phyloP scores from a whole-genome alignment of 1,140 invertebrate genomes.

The Trissolcus basalis region DNA sequence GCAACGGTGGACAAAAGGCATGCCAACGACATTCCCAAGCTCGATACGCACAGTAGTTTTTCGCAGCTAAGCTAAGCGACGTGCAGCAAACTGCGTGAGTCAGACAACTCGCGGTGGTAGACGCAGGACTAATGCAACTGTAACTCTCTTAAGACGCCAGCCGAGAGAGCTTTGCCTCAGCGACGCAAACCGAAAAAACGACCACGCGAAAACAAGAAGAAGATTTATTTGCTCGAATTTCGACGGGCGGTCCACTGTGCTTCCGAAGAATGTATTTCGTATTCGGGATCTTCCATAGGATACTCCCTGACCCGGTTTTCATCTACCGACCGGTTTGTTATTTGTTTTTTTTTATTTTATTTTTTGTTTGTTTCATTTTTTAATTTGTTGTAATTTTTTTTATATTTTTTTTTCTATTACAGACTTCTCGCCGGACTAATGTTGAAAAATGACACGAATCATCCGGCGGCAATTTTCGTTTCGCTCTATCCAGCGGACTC shows the following conservation, averaged over 20 bases:
- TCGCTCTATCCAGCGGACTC: too few relatives aligned
- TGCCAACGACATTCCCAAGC: slow-evolving; percentile 70
- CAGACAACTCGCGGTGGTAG: slow-evolving; percentile 55
- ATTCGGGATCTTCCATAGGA: slow-evolving; percentile 71
- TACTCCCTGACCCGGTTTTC: slow-evolving; percentile 58
- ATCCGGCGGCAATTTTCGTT: too few relatives aligned
- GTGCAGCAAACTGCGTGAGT: slow-evolving; percentile 60
- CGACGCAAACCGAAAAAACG: slow-evolving; percentile 40
- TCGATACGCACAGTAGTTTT: slow-evolving; percentile 66
- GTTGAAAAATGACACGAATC: too few relatives aligned
- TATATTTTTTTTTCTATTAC: too few relatives aligned
- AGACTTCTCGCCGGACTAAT: too few relatives aligned
- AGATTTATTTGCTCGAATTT: slow-evolving; percentile 75
- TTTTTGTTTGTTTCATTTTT: slow-evolving; percentile 27
- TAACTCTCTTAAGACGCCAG: slow-evolving; percentile 23
- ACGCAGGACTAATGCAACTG: slow-evolving; percentile 46
- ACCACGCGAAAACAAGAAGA: slow-evolving; percentile 46
- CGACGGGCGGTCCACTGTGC: slow-evolving; percentile 64
- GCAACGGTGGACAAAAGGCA: slow-evolving; percentile 58
- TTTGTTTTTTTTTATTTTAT: slow-evolving; percentile 28
- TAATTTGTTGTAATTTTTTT: too few relatives aligned
- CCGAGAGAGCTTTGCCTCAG: slow-evolving; percentile 19
- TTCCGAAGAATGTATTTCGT: slow-evolving; percentile 73
- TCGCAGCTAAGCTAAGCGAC: slow-evolving; percentile 64
- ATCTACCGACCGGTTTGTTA: slow-evolving; percentile 63